Conservation (phyloP, 2,888 invertebrate species). For the Timema cristinae region DNA sequence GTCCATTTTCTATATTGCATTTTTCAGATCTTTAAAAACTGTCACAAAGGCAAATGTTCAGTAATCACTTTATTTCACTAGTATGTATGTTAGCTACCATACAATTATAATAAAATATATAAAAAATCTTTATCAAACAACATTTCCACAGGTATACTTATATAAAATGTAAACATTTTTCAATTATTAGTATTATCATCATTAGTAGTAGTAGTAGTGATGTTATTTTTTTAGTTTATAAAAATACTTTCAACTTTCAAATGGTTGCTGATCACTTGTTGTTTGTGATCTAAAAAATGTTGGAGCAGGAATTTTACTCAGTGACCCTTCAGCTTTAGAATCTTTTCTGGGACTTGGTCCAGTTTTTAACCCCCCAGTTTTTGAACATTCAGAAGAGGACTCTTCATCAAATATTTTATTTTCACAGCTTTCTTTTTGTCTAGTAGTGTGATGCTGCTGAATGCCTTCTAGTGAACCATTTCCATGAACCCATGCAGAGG, state of each 20-base stretch:
- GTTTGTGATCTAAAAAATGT: constrained; percentile 32
- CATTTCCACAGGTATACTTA: too few species aligned
- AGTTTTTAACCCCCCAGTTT: constrained; percentile 21
- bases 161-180: too few species aligned
- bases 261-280: constrained; percentile 17
- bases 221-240: background rate
- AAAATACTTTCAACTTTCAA: background rate
- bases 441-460: constrained; percentile 38
- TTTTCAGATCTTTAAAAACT: too few species aligned
- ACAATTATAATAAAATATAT: too few species aligned
- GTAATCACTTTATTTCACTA: too few species aligned
- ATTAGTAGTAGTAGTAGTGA: too few species aligned
- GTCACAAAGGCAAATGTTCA: too few species aligned
- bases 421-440: background rate
- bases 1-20: too few species aligned
- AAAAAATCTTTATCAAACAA: too few species aligned
- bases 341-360: constrained; percentile 51
- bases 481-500: constrained; percentile 68
- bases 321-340: constrained; percentile 47
- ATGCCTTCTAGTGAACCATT: constrained; percentile 58
- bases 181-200: too few species aligned
- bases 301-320: constrained; percentile 53
- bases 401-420: background rate
- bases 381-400: background rate
- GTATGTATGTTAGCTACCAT: too few species aligned